Evolutionary conservation across 2,888 invertebrate genomes (phyloP).

Genomic region (Meliscaeva auricollis): DNA sequence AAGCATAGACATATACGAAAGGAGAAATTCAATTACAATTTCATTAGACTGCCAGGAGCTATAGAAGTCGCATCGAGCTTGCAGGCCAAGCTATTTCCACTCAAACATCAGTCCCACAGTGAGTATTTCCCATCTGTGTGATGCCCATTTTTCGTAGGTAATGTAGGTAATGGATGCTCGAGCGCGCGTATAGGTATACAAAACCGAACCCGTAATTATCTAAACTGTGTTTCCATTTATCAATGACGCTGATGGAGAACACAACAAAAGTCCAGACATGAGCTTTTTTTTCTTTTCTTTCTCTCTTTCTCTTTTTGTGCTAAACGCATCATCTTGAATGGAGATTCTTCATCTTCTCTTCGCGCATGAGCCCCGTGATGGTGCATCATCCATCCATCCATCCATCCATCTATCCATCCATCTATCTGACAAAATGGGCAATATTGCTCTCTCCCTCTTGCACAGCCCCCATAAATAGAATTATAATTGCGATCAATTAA

Average conservation of each 20-base stretch:
- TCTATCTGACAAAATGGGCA: constrained; percentile 40
- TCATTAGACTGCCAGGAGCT: constrained; percentile 76
- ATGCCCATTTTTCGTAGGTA: constrained; percentile 7
- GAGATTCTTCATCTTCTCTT: constrained; percentile 18
- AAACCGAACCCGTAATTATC: constrained; percentile 77
- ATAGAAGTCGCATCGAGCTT: constrained; percentile 24
- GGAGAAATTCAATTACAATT: constrained; percentile 76
- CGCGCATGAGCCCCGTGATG: not conserved
- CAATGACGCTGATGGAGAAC: constrained; percentile 60
- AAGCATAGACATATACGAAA: too few relatives aligned
- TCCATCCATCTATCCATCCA: constrained; percentile 39
- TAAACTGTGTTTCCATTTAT: constrained; percentile 77
- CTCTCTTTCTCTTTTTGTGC: constrained; percentile 5
- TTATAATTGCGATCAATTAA: constrained; percentile 80
- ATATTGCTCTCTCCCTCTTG: constrained; percentile 55
- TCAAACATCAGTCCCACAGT: constrained; percentile 38
- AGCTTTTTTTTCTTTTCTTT: constrained; percentile 28
- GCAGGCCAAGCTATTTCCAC: constrained; percentile 34
- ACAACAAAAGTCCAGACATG: constrained; percentile 65
- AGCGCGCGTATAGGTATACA: constrained; percentile 37
- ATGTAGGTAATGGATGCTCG: constrained; percentile 53
- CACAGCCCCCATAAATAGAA: constrained; percentile 79
- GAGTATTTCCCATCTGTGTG: constrained; percentile 5
- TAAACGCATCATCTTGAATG: constrained; percentile 49
- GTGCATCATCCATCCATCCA: not conserved